Conservation (phyloP, 2,797 vertebrate species). For the Sebastes iracundus region DNA sequence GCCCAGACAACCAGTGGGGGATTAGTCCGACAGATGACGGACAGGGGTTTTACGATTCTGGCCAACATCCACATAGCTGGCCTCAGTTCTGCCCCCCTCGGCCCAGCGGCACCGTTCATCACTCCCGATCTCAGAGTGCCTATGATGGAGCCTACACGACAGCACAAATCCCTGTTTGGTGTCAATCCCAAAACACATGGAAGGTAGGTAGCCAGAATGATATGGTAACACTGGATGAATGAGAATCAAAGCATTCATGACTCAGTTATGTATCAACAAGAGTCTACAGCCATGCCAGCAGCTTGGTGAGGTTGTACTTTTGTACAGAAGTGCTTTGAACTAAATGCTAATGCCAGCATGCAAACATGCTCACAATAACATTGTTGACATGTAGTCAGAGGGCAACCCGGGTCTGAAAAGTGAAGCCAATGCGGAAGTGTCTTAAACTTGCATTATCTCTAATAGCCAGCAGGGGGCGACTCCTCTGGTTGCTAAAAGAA, state of each 20-base stretch:
- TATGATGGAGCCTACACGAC: slow-evolving; percentile 61
- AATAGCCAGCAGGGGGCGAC: no score
- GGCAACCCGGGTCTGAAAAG: no score
- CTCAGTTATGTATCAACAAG: background rate
- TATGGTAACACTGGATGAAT: background rate
- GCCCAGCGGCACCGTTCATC: slow-evolving; percentile 17
- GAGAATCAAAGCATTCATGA: background rate
- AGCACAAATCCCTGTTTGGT: slow-evolving; percentile 63
- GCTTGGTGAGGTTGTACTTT: background rate
- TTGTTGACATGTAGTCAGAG: background rate
- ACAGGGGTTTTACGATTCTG: slow-evolving; percentile 65
- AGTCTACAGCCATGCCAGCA: background rate
- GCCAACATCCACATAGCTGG: slow-evolving; percentile 64
- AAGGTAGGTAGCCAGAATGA: slow-evolving; percentile 76
- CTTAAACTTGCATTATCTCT: no score
- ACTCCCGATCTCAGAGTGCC: slow-evolving; percentile 28
- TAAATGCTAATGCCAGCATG: background rate
- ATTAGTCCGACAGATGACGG: slow-evolving; percentile 69
- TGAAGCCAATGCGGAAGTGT: no score
- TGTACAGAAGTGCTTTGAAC: background rate
- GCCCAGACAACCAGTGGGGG: slow-evolving; percentile 73
- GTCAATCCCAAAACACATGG: slow-evolving; percentile 56
- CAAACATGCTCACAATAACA: background rate
- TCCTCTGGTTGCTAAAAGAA: no score
- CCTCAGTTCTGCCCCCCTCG: slow-evolving; percentile 45